Base-by-base conservation (phyloP, 2,113 vertebrate genomes). In the Cephalopterus ornatus region DNA sequence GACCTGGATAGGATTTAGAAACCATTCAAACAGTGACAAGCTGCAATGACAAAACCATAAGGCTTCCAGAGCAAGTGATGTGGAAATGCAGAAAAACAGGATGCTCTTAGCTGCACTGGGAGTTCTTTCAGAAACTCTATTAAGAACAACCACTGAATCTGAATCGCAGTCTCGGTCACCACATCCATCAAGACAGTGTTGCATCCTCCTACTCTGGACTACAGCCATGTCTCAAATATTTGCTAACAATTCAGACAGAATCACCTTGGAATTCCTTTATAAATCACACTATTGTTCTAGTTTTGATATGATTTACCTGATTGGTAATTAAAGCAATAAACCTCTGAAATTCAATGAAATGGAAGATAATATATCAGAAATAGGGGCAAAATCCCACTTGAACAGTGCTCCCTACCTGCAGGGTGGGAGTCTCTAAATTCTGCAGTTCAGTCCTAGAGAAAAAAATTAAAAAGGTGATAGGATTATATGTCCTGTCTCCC, bases 341-440 rank as follows among this genome's bases (percentile, higher is more conserved):
- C 15, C 41, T 72, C 71, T 58, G 74, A 96, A 95, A 84, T 66
- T 80, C 66, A 85, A 28, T 30, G 42, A 55, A 84, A 50, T 87
- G 91, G 80, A 56, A 94, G 71, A 87, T 50, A 88, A 70, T 92
- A 90, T 70, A 97, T 93, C 80, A 97, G 50, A 39, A 90, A 76
- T 6, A 88, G 18, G 58, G 47, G 18, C 52, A 83, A 80, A 95
- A 93, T 86, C 28, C 6, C 27, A 35, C 50, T 95, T 94, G 16
- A 70, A 23, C 30, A 27, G 10, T 32, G 21, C 11, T 70, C 14
- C 14, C 22, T 33, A 85, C 16, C 55, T 86, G 32, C 68, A 58
- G 12, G 8, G 17, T 75, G 63, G 50, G 95, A 92, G 79, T 12
- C 41, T 96, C 44, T 84, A 93, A 95, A 53, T 94, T 94, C 67